These are phyloP conservation scores for Cheumatopsyche charites DNA, from an alignment of 1,140 invertebrate species.

Conservation along the genomic window DNA sequence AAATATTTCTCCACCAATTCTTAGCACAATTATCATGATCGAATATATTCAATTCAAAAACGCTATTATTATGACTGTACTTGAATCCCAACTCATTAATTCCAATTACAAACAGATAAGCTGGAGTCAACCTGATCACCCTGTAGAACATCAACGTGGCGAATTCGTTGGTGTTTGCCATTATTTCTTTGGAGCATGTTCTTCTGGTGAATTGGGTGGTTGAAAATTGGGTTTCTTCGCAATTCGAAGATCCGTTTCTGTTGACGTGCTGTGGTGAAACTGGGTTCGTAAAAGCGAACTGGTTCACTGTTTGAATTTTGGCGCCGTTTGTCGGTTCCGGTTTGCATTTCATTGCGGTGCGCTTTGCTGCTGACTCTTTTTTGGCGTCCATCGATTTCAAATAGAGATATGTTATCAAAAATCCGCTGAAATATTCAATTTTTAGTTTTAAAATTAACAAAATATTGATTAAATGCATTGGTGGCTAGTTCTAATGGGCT, in stretches of 20 bases:
- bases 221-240: constrained; percentile 29
- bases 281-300: constrained; percentile 41
- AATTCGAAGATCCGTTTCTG: not conserved
- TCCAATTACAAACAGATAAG: constrained; percentile 79
- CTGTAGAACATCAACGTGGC: constrained; percentile 50
- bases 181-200: constrained; percentile 41
- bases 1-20: constrained; percentile 83
- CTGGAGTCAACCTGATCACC: constrained; percentile 77
- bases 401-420: constrained; percentile 77
- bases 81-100: constrained; percentile 74
- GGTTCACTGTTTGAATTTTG: constrained; percentile 38
- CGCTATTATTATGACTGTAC: constrained; percentile 69
- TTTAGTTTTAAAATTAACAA: constrained; percentile 43
- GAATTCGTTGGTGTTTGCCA: constrained; percentile 36
- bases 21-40: constrained; percentile 77
- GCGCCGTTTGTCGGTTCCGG: constrained; percentile 20
- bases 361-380: constrained; percentile 53
- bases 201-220: constrained; percentile 38
- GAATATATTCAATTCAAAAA: constrained; percentile 75
- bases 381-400: constrained; percentile 64
- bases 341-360: constrained; percentile 41
- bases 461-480: not conserved
- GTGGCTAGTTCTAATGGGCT: too few species aligned
- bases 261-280: not conserved
- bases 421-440: constrained; percentile 69